Base-by-base conservation (phyloP, 2,113 vertebrate species). In the Seriola quinqueradiata region DNA sequence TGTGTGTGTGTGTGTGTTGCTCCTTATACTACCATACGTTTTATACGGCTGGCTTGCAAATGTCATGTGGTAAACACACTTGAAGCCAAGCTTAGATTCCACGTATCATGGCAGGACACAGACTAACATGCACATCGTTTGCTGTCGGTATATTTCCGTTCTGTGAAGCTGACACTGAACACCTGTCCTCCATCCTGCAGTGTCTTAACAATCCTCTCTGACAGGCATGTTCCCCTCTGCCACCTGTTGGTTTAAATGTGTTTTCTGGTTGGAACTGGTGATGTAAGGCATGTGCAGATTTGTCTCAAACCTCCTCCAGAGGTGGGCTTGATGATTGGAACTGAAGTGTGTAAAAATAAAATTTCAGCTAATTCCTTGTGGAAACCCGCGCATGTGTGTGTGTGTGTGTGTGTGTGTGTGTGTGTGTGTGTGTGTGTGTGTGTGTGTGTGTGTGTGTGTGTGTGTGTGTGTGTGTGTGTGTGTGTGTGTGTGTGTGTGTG, bases 341-440 rank as follows among this genome's bases (percentile, higher is more conserved):
- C 8, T 8, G 25, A 34, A 55, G 52, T 16, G 28, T 28, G 28
- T 28, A 28, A 28, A 46, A 48, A 64, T 28, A 28, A 13, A 50
- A 38, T 25, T 12, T 50, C 8, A 25, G 8, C 25, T 57, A 36
- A 59, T 65, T 66, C 52, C 36, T 28, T 3, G 1, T 48, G 13
- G 12, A 38, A 52, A 38, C 10, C 13, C 14, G 11, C 25, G 25
- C 25, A 28, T 34, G 54, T 19, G 13, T 52, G 10, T 58, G 10
- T 23, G 55, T 23, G 28, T 68, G 46, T 64, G 10, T 23, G 55
- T 23, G 28, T 68, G 46, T 57, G 25, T 11, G 50, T 70, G 46
- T 77, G 14, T 63, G 19, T 57, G 50, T 76, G 85, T 66, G 8
- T 59, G 19, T 36, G 63, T 23, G 32, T 68, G 46, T 66, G 10